Percentiles rank a stretch among this genome's conserved stretches.
These are phyloP conservation scores for Triops cancriformis DNA, from an alignment of 1,140 invertebrate species.

Conservation along the genomic window DNA sequence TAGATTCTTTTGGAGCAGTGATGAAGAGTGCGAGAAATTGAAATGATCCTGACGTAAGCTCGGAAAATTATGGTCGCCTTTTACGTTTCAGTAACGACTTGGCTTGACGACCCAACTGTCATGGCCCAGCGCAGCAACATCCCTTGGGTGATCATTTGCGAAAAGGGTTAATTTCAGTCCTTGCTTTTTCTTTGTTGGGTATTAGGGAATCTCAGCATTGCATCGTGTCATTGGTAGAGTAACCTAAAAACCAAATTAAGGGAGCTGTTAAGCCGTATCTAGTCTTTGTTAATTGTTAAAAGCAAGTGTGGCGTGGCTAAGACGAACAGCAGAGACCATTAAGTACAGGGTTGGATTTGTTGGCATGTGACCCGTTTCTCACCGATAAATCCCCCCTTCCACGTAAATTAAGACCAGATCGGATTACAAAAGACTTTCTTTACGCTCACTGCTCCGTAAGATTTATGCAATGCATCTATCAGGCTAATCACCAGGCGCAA, in stretches of 20 bases:
- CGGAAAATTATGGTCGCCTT: no score
- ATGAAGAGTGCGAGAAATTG: no score
- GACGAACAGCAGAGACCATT: background rate
- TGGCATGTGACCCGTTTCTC: constrained; percentile 12
- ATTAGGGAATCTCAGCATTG: background rate
- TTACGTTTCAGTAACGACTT: no score
- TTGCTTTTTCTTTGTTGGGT: background rate
- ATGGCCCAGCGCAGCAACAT: background rate
- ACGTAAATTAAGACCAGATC: background rate
- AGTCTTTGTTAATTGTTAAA: background rate
- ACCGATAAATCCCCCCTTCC: background rate
- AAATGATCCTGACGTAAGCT: no score
- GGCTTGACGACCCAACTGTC: background rate
- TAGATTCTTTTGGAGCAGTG: no score
- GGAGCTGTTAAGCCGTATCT: background rate
- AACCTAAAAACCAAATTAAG: background rate
- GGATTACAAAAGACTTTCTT: background rate
- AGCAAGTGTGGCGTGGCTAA: background rate
- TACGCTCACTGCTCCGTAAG: background rate
- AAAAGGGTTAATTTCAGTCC: background rate
- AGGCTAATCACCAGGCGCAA: background rate
- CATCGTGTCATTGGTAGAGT: background rate
- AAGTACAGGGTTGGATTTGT: background rate
- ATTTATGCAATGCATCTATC: background rate
- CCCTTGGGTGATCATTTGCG: background rate